These are phyloP conservation scores for Sarcophaga peregrina DNA, from an alignment of 1,140 invertebrate species.

Conservation along the genomic window DNA sequence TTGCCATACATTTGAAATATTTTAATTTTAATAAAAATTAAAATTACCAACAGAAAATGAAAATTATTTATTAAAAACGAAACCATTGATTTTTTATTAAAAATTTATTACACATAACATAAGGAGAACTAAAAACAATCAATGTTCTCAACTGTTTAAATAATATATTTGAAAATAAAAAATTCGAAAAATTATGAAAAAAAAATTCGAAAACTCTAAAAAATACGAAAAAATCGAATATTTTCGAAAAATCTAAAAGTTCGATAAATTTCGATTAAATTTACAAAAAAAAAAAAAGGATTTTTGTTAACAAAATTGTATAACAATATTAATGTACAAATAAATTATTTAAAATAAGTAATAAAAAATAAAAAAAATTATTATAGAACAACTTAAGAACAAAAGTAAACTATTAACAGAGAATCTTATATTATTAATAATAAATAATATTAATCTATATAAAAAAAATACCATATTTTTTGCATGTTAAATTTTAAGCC, in stretches of 20 bases:
- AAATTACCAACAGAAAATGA: slow-evolving; percentile 17
- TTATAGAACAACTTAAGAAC: slow-evolving; percentile 1
- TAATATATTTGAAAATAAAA: too few relatives aligned
- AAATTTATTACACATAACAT: neutral
- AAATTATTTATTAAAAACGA: neutral
- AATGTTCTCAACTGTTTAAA: neutral
- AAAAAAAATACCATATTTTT: too few relatives aligned
- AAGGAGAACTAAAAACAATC: neutral
- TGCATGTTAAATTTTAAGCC: slow-evolving; percentile 32
- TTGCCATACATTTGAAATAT: slow-evolving; percentile 6
- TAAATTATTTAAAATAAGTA: slow-evolving; percentile 25
- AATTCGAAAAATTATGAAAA: neutral
- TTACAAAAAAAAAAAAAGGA: neutral
- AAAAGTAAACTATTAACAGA: neutral
- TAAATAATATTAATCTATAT: too few relatives aligned
- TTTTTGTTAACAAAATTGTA: neutral
- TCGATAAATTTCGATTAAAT: neutral
- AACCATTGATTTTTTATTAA: too few relatives aligned
- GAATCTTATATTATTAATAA: too few relatives aligned
- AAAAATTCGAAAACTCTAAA: neutral
- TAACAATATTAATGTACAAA: slow-evolving; percentile 40
- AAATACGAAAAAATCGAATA: neutral
- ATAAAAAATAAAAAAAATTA: neutral
- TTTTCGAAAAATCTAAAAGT: neutral
- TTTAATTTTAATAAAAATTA: neutral